A percentile compares a stretch with the other conserved stretches of the same genome.
These are phyloP conservation scores for Scrobipalpa atriplicella DNA, from an alignment of 2,888 invertebrate genomes.

Conservation along the genomic window DNA sequence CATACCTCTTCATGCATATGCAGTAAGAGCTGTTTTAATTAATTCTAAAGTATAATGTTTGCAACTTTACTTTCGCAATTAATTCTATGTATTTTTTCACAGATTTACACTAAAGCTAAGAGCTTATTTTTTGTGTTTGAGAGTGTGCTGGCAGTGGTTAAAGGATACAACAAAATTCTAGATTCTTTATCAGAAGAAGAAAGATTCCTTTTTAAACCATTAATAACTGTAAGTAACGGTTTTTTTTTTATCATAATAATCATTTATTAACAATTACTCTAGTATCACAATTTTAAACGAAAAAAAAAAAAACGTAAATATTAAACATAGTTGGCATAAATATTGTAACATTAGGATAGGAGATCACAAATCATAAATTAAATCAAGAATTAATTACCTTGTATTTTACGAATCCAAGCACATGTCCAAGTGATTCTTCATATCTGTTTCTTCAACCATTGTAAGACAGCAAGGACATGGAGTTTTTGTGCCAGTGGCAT, in stretches of 20 bases:
- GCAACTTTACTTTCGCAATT: neutral
- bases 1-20: conserved; percentile 86
- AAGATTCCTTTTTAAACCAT: conserved; percentile 88
- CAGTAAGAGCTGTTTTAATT: conserved; percentile 57
- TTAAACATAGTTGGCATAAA: neutral
- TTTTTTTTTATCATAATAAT: neutral
- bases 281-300: conserved; percentile 49
- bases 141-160: conserved; percentile 87
- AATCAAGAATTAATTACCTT: conserved; percentile 18
- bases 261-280: conserved; percentile 37
- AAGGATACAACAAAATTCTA: conserved; percentile 90
- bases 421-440: conserved; percentile 84
- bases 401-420: conserved; percentile 49
- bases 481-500: conserved; percentile 71
- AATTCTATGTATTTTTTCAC: conserved; percentile 33
- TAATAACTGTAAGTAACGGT: conserved; percentile 83
- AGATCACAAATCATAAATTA: neutral
- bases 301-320: too few relatives aligned
- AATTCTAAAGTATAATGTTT: neutral
- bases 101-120: conserved; percentile 84
- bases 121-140: conserved; percentile 85
- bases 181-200: conserved; percentile 90
- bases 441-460: conserved; percentile 74
- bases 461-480: conserved; percentile 85
- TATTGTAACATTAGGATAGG: neutral